Evolutionary conservation across 1,140 invertebrate genomes (phyloP).

Genomic region (Anoplolepis gracilipes): DNA sequence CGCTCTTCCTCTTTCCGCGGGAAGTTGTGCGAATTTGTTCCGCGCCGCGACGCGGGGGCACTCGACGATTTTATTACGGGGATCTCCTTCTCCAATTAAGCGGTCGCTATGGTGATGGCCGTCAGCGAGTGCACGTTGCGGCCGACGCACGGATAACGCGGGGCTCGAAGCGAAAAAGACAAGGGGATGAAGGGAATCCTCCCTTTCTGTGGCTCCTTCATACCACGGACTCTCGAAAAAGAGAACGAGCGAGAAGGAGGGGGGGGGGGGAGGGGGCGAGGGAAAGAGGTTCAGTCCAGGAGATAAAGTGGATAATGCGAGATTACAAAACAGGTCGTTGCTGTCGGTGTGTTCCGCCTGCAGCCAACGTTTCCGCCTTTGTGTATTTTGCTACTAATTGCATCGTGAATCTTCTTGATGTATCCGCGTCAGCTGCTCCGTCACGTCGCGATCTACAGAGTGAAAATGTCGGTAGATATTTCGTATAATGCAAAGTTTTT

Average conservation of each 20-base stretch:
- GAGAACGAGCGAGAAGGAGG: background rate
- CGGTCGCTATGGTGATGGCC: slow-evolving; percentile 82
- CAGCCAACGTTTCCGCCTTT: slow-evolving; percentile 33
- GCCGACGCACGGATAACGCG: background rate
- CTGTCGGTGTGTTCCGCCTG: background rate
- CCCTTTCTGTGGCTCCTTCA: background rate
- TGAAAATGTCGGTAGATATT: slow-evolving; percentile 4
- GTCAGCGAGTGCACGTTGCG: slow-evolving; percentile 53
- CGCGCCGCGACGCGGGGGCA: slow-evolving; percentile 72
- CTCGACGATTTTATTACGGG: slow-evolving; percentile 82
- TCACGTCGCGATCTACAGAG: slow-evolving; percentile 11
- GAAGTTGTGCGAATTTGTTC: slow-evolving; percentile 63
- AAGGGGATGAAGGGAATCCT: slow-evolving; percentile 12
- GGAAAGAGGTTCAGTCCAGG: background rate
- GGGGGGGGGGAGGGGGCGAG: background rate
- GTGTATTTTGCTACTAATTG: slow-evolving; percentile 53
- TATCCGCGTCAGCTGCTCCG: background rate
- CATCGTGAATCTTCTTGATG: slow-evolving; percentile 35
- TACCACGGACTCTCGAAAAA: slow-evolving; percentile 47
- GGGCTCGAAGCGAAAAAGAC: slow-evolving; percentile 12
- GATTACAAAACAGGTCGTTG: slow-evolving; percentile 51
- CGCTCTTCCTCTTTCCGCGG: slow-evolving; percentile 23
- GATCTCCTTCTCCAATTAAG: slow-evolving; percentile 82
- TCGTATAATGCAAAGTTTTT: background rate
- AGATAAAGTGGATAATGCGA: slow-evolving; percentile 48